A percentile compares a stretch with the other conserved stretches of the same genome.
Evolutionary conservation across 2,113 vertebrate genomes (phyloP).

Genomic region (Cyphomyrus plagiostoma): DNA sequence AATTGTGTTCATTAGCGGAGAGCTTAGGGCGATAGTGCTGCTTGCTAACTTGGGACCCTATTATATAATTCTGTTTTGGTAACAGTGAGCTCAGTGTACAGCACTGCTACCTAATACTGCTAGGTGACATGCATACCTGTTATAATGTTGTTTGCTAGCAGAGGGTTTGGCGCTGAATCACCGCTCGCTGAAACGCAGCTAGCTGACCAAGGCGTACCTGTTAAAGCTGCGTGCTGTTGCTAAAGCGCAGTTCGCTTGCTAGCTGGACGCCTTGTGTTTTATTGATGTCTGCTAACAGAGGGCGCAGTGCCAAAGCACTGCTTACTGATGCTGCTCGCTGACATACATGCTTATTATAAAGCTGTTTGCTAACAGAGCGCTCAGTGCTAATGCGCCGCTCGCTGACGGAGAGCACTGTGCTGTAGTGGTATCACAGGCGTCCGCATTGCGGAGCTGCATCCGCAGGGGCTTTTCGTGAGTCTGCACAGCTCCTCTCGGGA

Average conservation of each 20-base stretch:
- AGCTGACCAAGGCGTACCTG: background rate
- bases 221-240: background rate
- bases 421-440: background rate
- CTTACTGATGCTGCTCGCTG: background rate
- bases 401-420: background rate
- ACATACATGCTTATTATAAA: background rate
- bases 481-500: background rate
- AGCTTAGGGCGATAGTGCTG: background rate
- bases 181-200: background rate
- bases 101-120: background rate
- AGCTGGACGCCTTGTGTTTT: background rate
- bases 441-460: background rate
- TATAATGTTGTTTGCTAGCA: background rate
- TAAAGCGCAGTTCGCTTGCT: background rate
- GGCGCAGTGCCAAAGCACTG: background rate
- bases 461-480: background rate
- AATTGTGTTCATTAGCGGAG: background rate
- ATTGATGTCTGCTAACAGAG: background rate
- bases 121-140: background rate
- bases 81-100: background rate
- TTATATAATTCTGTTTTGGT: background rate
- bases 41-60: background rate
- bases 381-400: background rate
- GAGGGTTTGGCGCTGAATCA: background rate
- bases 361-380: too few species aligned